Evolutionary conservation across 2,888 invertebrate genomes (phyloP).

Genomic region (Calameuta filiformis): DNA sequence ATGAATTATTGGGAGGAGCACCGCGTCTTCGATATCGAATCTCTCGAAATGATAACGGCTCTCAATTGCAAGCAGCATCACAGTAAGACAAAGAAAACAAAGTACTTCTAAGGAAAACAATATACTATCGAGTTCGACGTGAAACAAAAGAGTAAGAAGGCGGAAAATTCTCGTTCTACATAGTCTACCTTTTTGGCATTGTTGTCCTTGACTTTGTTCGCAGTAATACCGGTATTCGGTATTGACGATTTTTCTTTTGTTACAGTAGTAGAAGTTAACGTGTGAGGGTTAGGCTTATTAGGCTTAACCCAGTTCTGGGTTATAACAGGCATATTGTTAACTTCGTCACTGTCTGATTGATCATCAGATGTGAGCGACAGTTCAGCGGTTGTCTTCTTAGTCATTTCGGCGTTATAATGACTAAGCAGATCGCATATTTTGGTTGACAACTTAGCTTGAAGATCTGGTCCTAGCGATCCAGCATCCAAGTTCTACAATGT

Average conservation of each 20-base stretch:
- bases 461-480: conserved; percentile 58
- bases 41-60: conserved; percentile 8
- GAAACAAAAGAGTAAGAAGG: conserved; percentile 13
- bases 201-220: conserved; percentile 58
- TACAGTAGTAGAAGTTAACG: conserved; percentile 49
- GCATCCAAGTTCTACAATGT: conserved; percentile 60
- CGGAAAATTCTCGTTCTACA: conserved; percentile 25
- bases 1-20: not conserved
- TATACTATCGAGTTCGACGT: conserved; percentile 5
- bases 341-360: conserved; percentile 60
- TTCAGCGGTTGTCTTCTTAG: conserved; percentile 55
- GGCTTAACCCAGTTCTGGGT: conserved; percentile 56
- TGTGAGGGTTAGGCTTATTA: conserved; percentile 53
- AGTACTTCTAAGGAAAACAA: conserved; percentile 20
- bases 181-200: conserved; percentile 58
- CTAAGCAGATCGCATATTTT: conserved; percentile 56
- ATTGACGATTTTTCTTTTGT: conserved; percentile 58
- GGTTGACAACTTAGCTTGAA: conserved; percentile 55
- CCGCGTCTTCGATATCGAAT: conserved; percentile 11
- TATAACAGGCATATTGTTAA: conserved; percentile 51
- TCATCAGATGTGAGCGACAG: conserved; percentile 56
- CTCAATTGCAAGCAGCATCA: conserved; percentile 27
- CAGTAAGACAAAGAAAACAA: not conserved
- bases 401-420: conserved; percentile 51
- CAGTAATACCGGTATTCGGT: conserved; percentile 48